A percentile compares a stretch with the other conserved stretches of the same genome.
phyloP scores from a whole-genome alignment of 2,113 vertebrate species.

The Furnarius figulus region DNA sequence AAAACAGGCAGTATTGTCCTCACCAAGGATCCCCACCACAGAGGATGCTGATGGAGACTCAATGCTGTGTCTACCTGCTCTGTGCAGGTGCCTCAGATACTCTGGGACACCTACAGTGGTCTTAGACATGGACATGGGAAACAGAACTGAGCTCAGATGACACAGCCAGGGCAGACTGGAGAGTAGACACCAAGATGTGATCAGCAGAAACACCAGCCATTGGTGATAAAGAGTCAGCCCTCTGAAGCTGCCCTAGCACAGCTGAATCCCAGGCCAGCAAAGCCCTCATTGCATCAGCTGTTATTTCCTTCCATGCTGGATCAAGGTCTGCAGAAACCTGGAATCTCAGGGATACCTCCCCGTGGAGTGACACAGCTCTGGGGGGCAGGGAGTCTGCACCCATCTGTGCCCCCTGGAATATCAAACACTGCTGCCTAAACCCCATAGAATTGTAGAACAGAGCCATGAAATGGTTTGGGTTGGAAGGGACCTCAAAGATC shows the following conservation, averaged over 20 bases:
- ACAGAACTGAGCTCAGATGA: rapidly evolving
- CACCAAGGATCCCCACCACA: neutral
- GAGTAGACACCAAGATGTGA: neutral
- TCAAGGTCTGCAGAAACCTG: neutral
- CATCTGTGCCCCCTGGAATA: neutral
- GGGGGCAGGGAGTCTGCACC: neutral
- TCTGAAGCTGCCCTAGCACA: neutral
- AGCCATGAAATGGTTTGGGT: neutral
- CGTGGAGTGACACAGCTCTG: neutral
- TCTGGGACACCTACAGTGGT: neutral
- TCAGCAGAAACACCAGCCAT: neutral
- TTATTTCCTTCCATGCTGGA: neutral
- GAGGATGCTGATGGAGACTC: neutral
- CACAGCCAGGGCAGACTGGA: neutral
- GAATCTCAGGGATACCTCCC: rapidly evolving
- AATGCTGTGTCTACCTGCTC: rapidly evolving
- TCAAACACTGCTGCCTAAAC: neutral
- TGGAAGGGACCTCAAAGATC: neutral
- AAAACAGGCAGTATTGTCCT: neutral
- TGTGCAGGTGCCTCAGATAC: neutral
- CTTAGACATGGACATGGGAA: neutral
- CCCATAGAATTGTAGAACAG: rapidly evolving
- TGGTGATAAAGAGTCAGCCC: neutral
- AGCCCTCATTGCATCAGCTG: neutral
- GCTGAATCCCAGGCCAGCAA: neutral